These are phyloP conservation scores for Bicyclus anynana DNA, from an alignment of 1,140 invertebrate genomes.

Conservation along the genomic window DNA sequence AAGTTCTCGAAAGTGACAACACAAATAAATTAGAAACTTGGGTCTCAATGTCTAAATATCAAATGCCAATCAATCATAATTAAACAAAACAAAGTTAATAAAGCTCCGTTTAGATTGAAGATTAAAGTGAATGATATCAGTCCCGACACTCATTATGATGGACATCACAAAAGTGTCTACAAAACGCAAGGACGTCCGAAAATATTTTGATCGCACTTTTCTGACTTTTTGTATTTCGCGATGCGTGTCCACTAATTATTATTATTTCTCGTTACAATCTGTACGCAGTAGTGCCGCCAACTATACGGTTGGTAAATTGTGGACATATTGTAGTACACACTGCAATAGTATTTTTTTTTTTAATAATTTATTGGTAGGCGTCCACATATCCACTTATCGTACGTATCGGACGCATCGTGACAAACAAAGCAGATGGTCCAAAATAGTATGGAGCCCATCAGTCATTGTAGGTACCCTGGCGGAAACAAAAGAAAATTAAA, in stretches of 20 bases:
- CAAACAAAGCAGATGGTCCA: no score
- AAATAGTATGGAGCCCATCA: no score
- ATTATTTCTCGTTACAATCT: conserved; percentile 27
- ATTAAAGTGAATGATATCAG: conserved; percentile 9
- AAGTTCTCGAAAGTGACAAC: no score
- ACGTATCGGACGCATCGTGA: no score
- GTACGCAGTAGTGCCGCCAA: not conserved
- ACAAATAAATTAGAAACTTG: no score
- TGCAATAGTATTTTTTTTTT: no score
- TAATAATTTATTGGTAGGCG: no score
- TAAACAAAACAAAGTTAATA: conserved; percentile 1
- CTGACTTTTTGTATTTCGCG: conserved; percentile 8
- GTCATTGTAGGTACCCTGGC: no score
- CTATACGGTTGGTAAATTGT: not conserved
- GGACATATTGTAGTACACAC: no score
- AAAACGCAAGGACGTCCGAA: conserved; percentile 9
- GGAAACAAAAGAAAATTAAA: no score
- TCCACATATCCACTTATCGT: no score
- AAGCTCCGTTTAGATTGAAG: conserved; percentile 9
- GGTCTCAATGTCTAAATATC: not conserved
- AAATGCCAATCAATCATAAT: conserved; percentile 5
- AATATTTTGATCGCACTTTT: conserved; percentile 16
- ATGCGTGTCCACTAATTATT: conserved; percentile 20
- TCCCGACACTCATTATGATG: conserved; percentile 12
- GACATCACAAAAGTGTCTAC: conserved; percentile 7